Conservation (phyloP, 1,140 invertebrate genomes). For the Drosophila ohnishii region DNA sequence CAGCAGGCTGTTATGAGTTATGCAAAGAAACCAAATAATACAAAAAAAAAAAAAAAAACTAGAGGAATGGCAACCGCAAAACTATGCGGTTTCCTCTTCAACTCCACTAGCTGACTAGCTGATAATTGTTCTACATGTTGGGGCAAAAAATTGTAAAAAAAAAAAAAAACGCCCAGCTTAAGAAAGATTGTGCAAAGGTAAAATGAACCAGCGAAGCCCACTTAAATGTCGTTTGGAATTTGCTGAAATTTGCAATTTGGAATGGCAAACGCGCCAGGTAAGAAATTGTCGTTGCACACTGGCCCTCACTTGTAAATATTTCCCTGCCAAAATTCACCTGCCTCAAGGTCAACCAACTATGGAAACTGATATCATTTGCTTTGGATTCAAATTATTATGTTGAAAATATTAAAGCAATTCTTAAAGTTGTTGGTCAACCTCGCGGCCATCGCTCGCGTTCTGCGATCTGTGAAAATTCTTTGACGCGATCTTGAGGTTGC, state of each 20-base stretch:
- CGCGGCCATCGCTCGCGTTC: no score
- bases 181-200: constrained; percentile 32
- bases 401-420: neutral
- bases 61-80: neutral
- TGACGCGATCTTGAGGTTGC: no score
- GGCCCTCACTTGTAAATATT: neutral
- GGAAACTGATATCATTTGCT: neutral
- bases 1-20: constrained; percentile 18
- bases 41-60: neutral
- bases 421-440: neutral
- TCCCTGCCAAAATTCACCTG: constrained; percentile 4
- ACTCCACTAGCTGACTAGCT: constrained; percentile 14
- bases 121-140: constrained; percentile 24
- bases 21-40: neutral
- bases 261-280: constrained; percentile 36
- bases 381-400: neutral
- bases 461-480: no score
- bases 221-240: constrained; percentile 65
- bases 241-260: constrained; percentile 68
- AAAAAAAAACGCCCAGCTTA: neutral
- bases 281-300: constrained; percentile 39
- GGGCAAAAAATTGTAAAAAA: neutral
- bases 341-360: constrained; percentile 12
- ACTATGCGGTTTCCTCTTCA: constrained; percentile 6
- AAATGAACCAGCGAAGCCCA: constrained; percentile 46